These are phyloP conservation scores for Theocolax elegans DNA, from an alignment of 1,140 invertebrate species.

Conservation along the genomic window DNA sequence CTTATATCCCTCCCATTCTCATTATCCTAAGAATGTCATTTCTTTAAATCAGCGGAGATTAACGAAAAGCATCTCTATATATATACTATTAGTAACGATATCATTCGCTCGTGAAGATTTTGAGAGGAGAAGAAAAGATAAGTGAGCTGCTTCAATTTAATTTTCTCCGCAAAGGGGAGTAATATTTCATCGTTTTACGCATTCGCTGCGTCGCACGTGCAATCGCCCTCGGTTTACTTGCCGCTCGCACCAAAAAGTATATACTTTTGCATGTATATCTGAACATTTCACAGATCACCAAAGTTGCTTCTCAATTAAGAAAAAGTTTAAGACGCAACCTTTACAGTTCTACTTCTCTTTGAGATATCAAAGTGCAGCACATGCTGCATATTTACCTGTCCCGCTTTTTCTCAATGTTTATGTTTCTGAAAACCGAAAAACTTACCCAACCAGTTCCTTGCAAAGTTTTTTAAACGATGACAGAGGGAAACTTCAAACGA, in stretches of 20 bases:
- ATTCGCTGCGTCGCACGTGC: too few species aligned
- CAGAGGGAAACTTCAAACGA: too few species aligned
- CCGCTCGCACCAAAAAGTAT: too few species aligned
- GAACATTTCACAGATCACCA: constrained; percentile 47
- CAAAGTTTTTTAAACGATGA: too few species aligned
- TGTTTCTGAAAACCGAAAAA: not conserved
- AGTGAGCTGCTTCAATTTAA: constrained; percentile 13
- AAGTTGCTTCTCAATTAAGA: constrained; percentile 50
- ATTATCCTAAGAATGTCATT: constrained; percentile 22
- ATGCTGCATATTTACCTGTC: constrained; percentile 9
- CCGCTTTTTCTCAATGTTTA: not conserved
- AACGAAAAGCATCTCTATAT: not conserved
- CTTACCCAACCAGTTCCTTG: too few species aligned
- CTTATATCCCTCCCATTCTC: not conserved
- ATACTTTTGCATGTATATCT: constrained; percentile 3
- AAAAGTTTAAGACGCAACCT: constrained; percentile 36
- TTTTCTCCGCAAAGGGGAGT: constrained; percentile 3
- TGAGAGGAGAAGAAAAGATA: not conserved
- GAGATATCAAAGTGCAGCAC: constrained; percentile 11
- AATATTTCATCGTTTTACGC: not conserved
- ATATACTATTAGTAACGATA: not conserved
- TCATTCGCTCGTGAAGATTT: not conserved
- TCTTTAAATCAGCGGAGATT: not conserved
- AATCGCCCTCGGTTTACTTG: too few species aligned
- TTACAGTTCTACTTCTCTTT: constrained; percentile 11